Evolutionary conservation across 1,140 invertebrate genomes (phyloP).

Genomic region (Drosophila nikananu): DNA sequence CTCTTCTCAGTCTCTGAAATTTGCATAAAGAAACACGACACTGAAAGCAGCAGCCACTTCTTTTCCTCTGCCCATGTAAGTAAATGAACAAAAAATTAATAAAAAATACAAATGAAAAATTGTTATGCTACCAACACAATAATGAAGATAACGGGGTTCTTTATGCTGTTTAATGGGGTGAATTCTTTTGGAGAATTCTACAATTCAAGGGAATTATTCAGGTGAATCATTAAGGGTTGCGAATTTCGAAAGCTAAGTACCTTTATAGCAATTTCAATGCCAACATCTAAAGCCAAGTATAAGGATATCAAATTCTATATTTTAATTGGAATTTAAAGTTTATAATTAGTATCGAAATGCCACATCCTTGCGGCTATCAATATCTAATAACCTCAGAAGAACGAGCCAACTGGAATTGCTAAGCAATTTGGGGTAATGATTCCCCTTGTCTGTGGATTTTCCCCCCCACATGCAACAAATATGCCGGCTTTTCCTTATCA

Average conservation of each 20-base stretch:
- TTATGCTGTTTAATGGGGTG: not conserved
- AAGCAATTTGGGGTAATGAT: conserved; percentile 2
- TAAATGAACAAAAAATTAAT: conserved; percentile 38
- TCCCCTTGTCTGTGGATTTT: not conserved
- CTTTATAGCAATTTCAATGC: not conserved
- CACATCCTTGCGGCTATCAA: not conserved
- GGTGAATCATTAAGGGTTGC: not conserved
- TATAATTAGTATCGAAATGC: not conserved
- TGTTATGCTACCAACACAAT: conserved; percentile 63
- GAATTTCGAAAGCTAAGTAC: not conserved
- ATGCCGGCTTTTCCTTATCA: conserved; percentile 55
- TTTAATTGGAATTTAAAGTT: not conserved
- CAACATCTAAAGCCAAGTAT: not conserved
- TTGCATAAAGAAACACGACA: conserved; percentile 55
- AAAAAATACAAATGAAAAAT: conserved; percentile 60
- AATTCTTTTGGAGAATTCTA: not conserved
- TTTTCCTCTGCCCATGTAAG: conserved; percentile 57
- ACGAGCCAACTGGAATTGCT: not conserved
- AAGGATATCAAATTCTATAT: not conserved
- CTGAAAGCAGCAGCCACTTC: conserved; percentile 29
- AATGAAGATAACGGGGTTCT: conserved; percentile 21
- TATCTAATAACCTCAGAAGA: not conserved
- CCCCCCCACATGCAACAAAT: conserved; percentile 33
- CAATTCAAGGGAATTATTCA: not conserved
- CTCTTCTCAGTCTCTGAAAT: conserved; percentile 43